Evolutionary conservation across 2,797 vertebrate species (phyloP).

Genomic region (Sorex maritimensis): DNA sequence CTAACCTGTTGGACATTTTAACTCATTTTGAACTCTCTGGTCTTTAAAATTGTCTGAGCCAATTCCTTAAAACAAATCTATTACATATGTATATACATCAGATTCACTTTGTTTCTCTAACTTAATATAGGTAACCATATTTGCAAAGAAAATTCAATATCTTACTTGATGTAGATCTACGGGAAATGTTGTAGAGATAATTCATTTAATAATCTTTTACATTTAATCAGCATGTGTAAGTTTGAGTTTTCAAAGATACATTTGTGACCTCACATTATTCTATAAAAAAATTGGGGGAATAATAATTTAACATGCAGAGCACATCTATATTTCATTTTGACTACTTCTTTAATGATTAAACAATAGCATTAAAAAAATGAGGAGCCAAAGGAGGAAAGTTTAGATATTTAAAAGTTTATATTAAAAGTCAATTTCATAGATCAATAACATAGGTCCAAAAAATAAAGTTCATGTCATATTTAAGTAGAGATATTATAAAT

Average conservation of each 20-base stretch:
- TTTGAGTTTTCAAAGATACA: constrained; percentile 1
- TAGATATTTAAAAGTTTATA: not conserved
- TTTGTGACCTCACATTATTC: not conserved
- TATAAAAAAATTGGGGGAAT: not conserved
- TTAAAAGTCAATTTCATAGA: not conserved
- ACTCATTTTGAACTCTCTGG: not conserved
- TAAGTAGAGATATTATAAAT: not conserved
- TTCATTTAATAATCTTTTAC: constrained; percentile 27
- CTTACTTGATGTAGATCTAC: constrained; percentile 22
- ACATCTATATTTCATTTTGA: constrained; percentile 36
- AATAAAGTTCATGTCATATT: not conserved
- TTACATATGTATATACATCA: not conserved
- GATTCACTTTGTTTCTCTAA: constrained; percentile 25
- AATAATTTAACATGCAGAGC: not conserved
- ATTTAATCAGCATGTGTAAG: not conserved
- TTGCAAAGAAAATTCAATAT: constrained; percentile 54
- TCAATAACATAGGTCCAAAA: not conserved
- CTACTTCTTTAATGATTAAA: not conserved
- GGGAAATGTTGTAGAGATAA: not conserved
- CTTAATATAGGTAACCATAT: not conserved
- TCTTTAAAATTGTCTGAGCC: not conserved
- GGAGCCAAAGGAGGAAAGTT: not conserved
- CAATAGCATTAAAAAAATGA: not conserved
- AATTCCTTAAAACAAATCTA: not conserved
- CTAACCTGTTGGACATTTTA: not conserved